phyloP scores from a whole-genome alignment of 2,888 invertebrate genomes.

The Eilema sororculum region DNA sequence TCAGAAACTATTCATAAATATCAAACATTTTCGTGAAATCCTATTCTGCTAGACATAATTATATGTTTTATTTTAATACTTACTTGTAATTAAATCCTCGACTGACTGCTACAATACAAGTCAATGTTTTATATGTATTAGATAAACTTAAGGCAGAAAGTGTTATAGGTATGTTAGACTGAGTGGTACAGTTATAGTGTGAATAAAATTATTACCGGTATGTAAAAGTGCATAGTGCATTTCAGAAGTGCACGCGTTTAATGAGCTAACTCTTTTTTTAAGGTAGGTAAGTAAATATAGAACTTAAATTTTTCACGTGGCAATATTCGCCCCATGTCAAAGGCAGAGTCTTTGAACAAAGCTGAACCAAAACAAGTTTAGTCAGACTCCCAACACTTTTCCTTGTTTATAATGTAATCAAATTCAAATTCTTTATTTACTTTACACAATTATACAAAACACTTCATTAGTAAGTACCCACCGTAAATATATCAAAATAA shows the following conservation, averaged over 20 bases:
- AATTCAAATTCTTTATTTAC: no score
- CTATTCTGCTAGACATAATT: conserved; percentile 13
- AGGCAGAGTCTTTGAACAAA: no score
- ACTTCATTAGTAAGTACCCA: no score
- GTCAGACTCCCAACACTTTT: no score
- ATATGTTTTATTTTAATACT: conserved; percentile 46
- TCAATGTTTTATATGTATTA: conserved; percentile 54
- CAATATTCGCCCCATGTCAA: no score
- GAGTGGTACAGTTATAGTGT: conserved; percentile 16
- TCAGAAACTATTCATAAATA: neutral
- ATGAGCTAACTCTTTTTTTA: no score
- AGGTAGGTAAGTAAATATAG: no score
- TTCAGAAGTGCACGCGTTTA: neutral
- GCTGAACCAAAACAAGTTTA: no score
- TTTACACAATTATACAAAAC: neutral
- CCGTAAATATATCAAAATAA: no score
- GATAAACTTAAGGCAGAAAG: conserved; percentile 17
- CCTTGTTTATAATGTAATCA: no score
- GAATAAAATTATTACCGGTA: neutral
- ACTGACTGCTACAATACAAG: conserved; percentile 44
- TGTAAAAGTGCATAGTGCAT: no score
- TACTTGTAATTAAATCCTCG: conserved; percentile 35
- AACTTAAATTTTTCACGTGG: no score
- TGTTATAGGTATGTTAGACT: conserved; percentile 36
- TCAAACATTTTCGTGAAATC: neutral